phyloP scores from a whole-genome alignment of 2,113 vertebrate genomes.

The Neogale vison region DNA sequence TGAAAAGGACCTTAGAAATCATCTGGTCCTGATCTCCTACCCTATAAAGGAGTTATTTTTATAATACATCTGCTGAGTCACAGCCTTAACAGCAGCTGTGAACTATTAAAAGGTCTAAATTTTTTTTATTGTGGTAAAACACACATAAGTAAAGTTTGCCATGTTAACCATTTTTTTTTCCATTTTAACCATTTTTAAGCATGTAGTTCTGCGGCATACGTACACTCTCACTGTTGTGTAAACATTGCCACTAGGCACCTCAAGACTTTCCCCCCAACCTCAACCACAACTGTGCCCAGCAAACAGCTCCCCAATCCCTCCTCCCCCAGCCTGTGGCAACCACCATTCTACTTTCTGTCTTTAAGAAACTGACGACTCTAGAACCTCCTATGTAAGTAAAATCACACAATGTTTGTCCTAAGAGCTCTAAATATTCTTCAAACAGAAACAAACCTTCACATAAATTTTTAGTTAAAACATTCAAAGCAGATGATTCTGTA shows the following conservation, averaged over 20 bases:
- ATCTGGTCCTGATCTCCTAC: background rate
- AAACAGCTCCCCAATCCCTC: background rate
- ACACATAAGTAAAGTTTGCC: background rate
- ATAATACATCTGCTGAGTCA: background rate
- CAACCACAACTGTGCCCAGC: background rate
- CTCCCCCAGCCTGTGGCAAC: background rate
- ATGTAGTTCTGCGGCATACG: background rate
- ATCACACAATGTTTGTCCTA: background rate
- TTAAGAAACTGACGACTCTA: background rate
- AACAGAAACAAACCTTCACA: slow-evolving; percentile 8
- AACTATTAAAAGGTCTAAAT: slow-evolving; percentile 18
- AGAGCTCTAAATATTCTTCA: slow-evolving; percentile 28
- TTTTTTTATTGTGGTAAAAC: slow-evolving; percentile 3
- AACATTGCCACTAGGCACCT: background rate
- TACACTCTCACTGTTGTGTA: background rate
- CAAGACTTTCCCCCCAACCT: background rate
- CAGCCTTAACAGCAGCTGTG: background rate
- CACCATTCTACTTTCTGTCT: background rate
- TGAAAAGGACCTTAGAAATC: slow-evolving; percentile 40
- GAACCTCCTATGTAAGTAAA: background rate
- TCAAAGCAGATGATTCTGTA: background rate
- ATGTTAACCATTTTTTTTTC: background rate
- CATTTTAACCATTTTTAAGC: background rate
- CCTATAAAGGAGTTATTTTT: slow-evolving; percentile 32
- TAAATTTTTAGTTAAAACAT: background rate